Percentiles rank a stretch among this genome's conserved stretches.
phyloP scores from a whole-genome alignment of 2,113 vertebrate genomes.

The Nycticryphes semicollaris region DNA sequence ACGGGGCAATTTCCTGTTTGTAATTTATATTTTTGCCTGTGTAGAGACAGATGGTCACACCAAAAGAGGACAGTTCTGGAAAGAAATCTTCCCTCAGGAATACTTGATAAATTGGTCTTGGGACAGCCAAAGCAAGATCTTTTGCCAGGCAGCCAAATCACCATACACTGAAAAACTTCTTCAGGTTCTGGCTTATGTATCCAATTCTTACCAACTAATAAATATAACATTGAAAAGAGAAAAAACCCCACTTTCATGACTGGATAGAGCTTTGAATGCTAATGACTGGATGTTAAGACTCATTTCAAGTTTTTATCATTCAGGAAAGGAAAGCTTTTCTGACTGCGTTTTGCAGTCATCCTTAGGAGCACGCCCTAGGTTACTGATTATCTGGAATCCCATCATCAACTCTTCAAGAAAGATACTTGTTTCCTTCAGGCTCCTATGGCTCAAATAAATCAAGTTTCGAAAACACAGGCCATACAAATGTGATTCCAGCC shows the following conservation, averaged over 20 bases:
- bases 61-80: slow-evolving; percentile 13
- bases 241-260: neutral
- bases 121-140: slow-evolving; percentile 7
- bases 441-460: neutral
- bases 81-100: slow-evolving; percentile 6
- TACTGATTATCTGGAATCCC: slow-evolving; percentile 5
- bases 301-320: neutral
- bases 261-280: neutral
- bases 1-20: neutral
- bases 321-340: neutral
- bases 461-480: neutral
- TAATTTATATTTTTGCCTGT: slow-evolving; percentile 24
- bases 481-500: neutral
- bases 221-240: rapidly evolving
- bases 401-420: slow-evolving; percentile 12
- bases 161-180: neutral
- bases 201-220: neutral
- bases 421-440: slow-evolving; percentile 7
- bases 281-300: neutral
- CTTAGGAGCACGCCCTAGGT: neutral
- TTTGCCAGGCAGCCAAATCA: neutral
- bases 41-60: slow-evolving; percentile 36
- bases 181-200: neutral
- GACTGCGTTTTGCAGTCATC: neutral
- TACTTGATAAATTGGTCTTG: neutral